Percentiles rank a stretch among this genome's conserved stretches.
Conservation (phyloP, 1,140 invertebrate genomes). For the Zaprionus ghesquierei region DNA sequence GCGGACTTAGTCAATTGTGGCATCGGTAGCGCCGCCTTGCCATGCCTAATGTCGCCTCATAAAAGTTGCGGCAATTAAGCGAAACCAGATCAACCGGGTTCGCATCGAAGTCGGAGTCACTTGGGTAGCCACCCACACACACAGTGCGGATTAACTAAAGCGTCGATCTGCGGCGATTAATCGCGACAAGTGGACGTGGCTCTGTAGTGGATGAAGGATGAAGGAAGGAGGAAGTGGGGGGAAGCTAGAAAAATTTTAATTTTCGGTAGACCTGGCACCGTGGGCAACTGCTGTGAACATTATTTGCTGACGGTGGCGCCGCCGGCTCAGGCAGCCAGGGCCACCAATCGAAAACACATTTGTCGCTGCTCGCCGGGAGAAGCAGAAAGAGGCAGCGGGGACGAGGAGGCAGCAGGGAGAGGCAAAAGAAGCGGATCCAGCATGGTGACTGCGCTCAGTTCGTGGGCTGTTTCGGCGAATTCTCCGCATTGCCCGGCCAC, state of each 20-base stretch:
- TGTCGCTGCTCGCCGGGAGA: slow-evolving; percentile 57
- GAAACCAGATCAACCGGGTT: slow-evolving; percentile 55
- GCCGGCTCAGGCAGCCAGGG: slow-evolving; percentile 22
- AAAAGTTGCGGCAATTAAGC: slow-evolving; percentile 75
- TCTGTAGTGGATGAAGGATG: neutral
- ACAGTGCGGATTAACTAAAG: slow-evolving; percentile 68
- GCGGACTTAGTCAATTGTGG: slow-evolving; percentile 40
- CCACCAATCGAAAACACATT: slow-evolving; percentile 78
- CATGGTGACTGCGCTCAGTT: slow-evolving; percentile 48
- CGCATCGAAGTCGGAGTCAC: neutral
- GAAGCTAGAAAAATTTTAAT: slow-evolving; percentile 62
- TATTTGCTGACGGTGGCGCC: slow-evolving; percentile 64
- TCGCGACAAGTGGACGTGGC: slow-evolving; percentile 64
- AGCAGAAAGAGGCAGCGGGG: neutral
- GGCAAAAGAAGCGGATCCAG: neutral
- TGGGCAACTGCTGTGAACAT: slow-evolving; percentile 33
- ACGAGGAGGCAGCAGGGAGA: neutral
- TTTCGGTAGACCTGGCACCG: slow-evolving; percentile 26
- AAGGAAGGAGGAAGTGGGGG: neutral
- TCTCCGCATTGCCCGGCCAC: slow-evolving; percentile 55
- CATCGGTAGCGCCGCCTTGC: slow-evolving; percentile 47
- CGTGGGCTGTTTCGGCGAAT: slow-evolving; percentile 77
- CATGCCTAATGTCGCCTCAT: slow-evolving; percentile 45
- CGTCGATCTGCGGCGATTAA: slow-evolving; percentile 74
- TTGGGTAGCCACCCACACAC: slow-evolving; percentile 64